Evolutionary conservation across 2,797 vertebrate species (phyloP).

Genomic region (Pseudochirops corinnae): DNA sequence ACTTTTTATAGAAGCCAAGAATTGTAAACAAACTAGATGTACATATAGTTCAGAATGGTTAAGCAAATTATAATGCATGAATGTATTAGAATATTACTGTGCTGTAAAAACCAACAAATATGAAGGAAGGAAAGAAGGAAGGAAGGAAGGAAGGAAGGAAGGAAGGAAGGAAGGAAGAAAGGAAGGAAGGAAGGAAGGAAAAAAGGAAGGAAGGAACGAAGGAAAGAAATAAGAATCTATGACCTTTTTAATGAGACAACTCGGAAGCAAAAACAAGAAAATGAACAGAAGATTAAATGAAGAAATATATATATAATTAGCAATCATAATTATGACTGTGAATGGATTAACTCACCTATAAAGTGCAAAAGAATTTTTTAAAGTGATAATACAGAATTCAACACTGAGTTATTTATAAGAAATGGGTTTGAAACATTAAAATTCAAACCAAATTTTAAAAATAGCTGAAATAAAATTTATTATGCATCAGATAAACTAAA

Average conservation of each 20-base stretch:
- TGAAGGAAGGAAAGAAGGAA: too few relatives aligned
- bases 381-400: background rate
- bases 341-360: background rate
- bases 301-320: background rate
- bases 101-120: too few relatives aligned
- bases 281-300: background rate
- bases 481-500: background rate
- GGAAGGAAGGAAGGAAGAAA: too few relatives aligned
- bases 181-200: too few relatives aligned
- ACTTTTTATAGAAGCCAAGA: too few relatives aligned
- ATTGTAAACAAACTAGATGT: too few relatives aligned
- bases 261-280: background rate
- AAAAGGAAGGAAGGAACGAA: too few relatives aligned
- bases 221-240: background rate
- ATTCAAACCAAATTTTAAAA: background rate
- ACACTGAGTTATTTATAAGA: background rate
- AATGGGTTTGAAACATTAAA: background rate
- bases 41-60: too few relatives aligned
- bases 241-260: background rate
- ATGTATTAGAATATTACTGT: too few relatives aligned
- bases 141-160: too few relatives aligned
- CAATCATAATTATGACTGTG: background rate
- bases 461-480: background rate
- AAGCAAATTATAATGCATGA: too few relatives aligned
- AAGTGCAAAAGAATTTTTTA: background rate